A percentile compares a stretch with the other conserved stretches of the same genome.
These are phyloP conservation scores for Noctua comes DNA, from an alignment of 2,888 invertebrate species.

Conservation along the genomic window DNA sequence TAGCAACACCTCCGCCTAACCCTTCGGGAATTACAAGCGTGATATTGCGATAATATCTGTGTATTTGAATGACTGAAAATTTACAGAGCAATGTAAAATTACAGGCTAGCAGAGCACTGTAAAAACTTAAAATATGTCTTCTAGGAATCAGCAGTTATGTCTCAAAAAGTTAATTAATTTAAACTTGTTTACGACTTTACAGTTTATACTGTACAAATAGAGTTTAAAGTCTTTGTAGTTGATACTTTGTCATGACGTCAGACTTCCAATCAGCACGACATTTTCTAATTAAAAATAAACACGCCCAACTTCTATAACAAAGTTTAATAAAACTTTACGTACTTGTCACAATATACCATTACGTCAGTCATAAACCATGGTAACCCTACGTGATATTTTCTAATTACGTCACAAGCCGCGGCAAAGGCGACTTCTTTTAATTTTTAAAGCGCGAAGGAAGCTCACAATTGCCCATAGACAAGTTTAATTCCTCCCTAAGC, in stretches of 20 bases:
- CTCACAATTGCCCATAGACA: conserved; percentile 83
- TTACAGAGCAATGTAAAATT: neutral
- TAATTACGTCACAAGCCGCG: conserved; percentile 45
- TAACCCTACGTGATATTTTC: conserved; percentile 46
- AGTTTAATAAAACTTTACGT: conserved; percentile 35
- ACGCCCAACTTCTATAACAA: neutral
- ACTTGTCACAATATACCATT: conserved; percentile 20
- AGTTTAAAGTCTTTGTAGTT: neutral
- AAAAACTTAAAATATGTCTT: neutral
- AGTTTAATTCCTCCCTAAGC: conserved; percentile 83
- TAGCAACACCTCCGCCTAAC: too few relatives aligned
- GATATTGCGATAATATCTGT: too few relatives aligned
- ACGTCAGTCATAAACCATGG: conserved; percentile 30
- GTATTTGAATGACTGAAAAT: neutral
- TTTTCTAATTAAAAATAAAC: conserved; percentile 13
- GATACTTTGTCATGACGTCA: neutral
- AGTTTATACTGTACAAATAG: neutral
- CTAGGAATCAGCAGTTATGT: neutral
- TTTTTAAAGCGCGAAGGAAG: conserved; percentile 73
- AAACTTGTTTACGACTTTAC: conserved; percentile 1
- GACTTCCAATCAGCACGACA: neutral
- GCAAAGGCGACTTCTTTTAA: conserved; percentile 69
- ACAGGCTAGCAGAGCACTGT: neutral
- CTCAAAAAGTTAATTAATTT: neutral
- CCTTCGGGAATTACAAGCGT: too few relatives aligned